phyloP scores from a whole-genome alignment of 2,888 invertebrate species.

The Lepetodrilus schrolli region DNA sequence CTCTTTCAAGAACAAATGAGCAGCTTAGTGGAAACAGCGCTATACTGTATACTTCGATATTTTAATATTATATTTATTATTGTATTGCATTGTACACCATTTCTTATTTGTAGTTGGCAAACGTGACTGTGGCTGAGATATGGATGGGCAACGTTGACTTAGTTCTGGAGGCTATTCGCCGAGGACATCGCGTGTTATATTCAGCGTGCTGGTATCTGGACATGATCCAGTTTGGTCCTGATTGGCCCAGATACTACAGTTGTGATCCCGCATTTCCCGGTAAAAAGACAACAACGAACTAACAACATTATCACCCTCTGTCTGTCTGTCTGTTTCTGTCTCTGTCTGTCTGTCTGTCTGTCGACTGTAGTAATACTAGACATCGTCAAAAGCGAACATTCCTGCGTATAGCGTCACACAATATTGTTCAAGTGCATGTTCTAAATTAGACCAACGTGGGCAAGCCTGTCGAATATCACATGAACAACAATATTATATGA shows the following conservation, averaged over 20 bases:
- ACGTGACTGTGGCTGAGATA: slow-evolving; percentile 72
- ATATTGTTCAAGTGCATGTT: too few relatives aligned
- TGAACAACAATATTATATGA: too few relatives aligned
- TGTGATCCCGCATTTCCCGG: slow-evolving; percentile 80
- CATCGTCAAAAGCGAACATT: too few relatives aligned
- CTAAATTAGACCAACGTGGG: too few relatives aligned
- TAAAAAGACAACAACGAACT: neutral
- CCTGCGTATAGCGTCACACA: too few relatives aligned
- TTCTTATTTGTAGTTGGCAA: slow-evolving; percentile 59
- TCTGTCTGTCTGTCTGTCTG: too few relatives aligned
- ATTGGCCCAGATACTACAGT: slow-evolving; percentile 73
- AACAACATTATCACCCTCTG: too few relatives aligned
- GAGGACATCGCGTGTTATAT: slow-evolving; percentile 67
- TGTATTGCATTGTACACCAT: neutral
- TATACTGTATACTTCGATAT: neutral
- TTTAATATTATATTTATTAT: neutral
- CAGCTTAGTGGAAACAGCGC: neutral
- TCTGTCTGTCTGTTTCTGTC: too few relatives aligned
- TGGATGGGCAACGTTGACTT: slow-evolving; percentile 72
- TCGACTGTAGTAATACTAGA: too few relatives aligned
- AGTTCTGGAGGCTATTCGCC: slow-evolving; percentile 62
- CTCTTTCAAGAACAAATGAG: too few relatives aligned
- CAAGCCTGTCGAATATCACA: too few relatives aligned
- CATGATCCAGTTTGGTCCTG: slow-evolving; percentile 70
- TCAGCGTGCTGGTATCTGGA: slow-evolving; percentile 74